Percentiles rank a stretch among this genome's conserved stretches.
Evolutionary conservation across 1,140 invertebrate genomes (phyloP).

Genomic region (Macrocentrus cingulum): DNA sequence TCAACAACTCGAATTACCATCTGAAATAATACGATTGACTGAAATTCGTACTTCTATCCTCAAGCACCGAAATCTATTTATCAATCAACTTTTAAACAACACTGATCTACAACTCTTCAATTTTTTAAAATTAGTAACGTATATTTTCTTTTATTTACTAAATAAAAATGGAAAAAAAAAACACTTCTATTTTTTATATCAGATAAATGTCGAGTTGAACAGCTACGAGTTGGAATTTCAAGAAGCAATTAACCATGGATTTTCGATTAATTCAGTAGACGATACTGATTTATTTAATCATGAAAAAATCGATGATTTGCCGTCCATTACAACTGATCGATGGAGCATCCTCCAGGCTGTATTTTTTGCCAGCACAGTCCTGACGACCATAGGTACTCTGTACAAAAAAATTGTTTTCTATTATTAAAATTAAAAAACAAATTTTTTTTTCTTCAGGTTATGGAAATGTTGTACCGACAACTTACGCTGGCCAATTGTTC

Average conservation of each 20-base stretch:
- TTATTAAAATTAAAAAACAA: constrained; percentile 3
- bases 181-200: constrained; percentile 8
- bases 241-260: constrained; percentile 65
- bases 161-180: too few species aligned
- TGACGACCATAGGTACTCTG: constrained; percentile 75
- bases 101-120: constrained; percentile 57
- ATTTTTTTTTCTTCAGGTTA: constrained; percentile 77
- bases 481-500: constrained; percentile 79
- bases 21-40: constrained; percentile 66
- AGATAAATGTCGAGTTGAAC: constrained; percentile 39
- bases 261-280: constrained; percentile 58
- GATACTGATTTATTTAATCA: constrained; percentile 37
- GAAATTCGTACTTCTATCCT: constrained; percentile 59
- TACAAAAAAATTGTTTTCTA: constrained; percentile 12
- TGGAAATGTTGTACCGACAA: constrained; percentile 91
- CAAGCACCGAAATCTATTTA: constrained; percentile 57
- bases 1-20: constrained; percentile 71
- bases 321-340: constrained; percentile 60
- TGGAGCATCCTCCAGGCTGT: constrained; percentile 79
- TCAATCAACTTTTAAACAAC: constrained; percentile 62
- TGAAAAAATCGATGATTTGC: constrained; percentile 37
- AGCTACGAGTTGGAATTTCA: constrained; percentile 58
- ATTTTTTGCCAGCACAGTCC: constrained; percentile 82
- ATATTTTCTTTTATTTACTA: constrained; percentile 3
- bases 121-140: constrained; percentile 60